These are phyloP conservation scores for Carassius carassius DNA, from an alignment of 2,113 vertebrate genomes.

Conservation along the genomic window DNA sequence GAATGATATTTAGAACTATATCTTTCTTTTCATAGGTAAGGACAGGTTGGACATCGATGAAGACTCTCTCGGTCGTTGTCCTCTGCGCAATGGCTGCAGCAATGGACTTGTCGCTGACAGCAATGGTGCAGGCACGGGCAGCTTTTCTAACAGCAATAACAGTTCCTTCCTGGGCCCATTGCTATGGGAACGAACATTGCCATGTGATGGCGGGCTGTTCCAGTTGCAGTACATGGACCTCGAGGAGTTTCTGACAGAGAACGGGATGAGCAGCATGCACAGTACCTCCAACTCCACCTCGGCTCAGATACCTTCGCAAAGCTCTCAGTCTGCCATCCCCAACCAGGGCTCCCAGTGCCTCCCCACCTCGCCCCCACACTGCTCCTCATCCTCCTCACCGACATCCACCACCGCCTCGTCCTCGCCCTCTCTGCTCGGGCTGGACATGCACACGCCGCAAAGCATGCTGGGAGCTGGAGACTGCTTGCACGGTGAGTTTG, in stretches of 20 bases:
- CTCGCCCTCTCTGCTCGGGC: constrained; percentile 72
- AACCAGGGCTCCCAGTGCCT: constrained; percentile 81
- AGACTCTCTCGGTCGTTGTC: constrained; percentile 70
- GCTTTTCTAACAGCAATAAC: constrained; percentile 70
- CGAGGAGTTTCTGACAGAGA: constrained; percentile 80
- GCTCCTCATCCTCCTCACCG: constrained; percentile 71
- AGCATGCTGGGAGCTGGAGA: constrained; percentile 66
- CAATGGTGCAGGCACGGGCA: constrained; percentile 61
- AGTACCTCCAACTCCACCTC: constrained; percentile 76
- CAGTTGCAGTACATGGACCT: constrained; percentile 85
- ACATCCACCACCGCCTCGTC: constrained; percentile 70
- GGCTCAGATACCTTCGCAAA: constrained; percentile 79
- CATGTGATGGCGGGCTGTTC: constrained; percentile 77
- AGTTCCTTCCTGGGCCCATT: constrained; percentile 71
- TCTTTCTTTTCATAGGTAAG: constrained; percentile 65
- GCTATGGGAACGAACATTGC: constrained; percentile 78
- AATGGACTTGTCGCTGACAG: constrained; percentile 45
- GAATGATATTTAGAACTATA: too few species aligned
- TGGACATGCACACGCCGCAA: constrained; percentile 75
- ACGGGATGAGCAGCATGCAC: constrained; percentile 78
- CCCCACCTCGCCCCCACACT: constrained; percentile 72
- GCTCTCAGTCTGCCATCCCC: constrained; percentile 76
- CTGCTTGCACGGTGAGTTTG: constrained; percentile 76
- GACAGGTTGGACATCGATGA: constrained; percentile 74
- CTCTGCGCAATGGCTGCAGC: constrained; percentile 65